These are phyloP conservation scores for Vesta saturnalis DNA, from an alignment of 2,888 invertebrate species.

Conservation along the genomic window DNA sequence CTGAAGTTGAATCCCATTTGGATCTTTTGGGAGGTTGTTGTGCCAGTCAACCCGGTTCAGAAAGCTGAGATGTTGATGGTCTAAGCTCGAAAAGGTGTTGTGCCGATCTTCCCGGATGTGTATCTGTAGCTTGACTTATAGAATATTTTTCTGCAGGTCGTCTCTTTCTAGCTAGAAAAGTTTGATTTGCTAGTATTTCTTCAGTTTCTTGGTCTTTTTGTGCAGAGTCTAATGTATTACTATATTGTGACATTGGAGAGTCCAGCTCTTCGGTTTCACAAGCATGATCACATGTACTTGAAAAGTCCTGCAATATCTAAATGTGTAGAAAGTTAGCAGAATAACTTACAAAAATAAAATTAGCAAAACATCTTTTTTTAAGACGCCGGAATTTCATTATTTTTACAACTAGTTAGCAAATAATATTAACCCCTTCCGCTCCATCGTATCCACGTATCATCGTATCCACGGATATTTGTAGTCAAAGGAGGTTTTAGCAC, in stretches of 20 bases:
- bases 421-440: neutral
- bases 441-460: no score
- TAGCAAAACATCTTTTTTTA: neutral
- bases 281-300: neutral
- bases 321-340: no score
- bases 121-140: no score
- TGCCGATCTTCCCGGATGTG: neutral
- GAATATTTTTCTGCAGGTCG: no score
- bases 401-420: neutral
- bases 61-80: neutral
- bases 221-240: neutral
- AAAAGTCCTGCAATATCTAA: slow-evolving; percentile 6
- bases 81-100: neutral
- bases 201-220: neutral
- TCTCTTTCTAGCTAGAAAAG: slow-evolving; percentile 3
- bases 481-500: no score
- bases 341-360: slow-evolving; percentile 3
- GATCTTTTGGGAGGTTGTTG: no score
- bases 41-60: neutral
- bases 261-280: neutral
- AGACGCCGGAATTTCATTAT: no score
- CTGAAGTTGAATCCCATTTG: no score
- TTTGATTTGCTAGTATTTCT: neutral
- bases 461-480: no score
- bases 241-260: slow-evolving; percentile 7